Evolutionary conservation across 2,797 vertebrate genomes (phyloP).

Genomic region (Tadarida brasiliensis): DNA sequence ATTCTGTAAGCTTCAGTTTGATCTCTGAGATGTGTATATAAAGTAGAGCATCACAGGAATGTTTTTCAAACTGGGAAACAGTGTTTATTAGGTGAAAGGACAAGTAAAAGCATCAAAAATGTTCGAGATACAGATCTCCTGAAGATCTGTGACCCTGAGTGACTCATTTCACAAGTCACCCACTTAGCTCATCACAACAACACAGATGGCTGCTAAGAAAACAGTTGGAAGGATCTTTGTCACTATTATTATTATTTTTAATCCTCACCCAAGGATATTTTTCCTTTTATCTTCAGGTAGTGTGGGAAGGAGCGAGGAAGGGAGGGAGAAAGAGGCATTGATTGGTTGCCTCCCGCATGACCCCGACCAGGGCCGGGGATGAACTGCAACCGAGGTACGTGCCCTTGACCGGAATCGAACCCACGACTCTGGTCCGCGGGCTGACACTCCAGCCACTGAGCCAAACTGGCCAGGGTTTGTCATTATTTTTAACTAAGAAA

Average conservation of each 20-base stretch:
- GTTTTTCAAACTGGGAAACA: neutral
- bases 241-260: neutral
- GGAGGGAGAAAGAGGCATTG: too few species aligned
- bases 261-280: too few species aligned
- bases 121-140: neutral
- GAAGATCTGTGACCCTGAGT: neutral
- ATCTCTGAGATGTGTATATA: neutral
- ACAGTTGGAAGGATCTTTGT: neutral
- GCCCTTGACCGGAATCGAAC: too few species aligned
- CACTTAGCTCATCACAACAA: neutral
- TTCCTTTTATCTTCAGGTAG: too few species aligned
- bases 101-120: neutral
- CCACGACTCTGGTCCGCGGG: too few species aligned
- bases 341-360: too few species aligned
- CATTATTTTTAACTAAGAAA: neutral
- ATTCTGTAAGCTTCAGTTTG: neutral
- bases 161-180: neutral
- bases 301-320: too few species aligned
- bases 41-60: neutral
- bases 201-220: neutral
- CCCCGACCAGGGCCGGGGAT: too few species aligned
- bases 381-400: too few species aligned
- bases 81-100: neutral
- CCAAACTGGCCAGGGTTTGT: neutral
- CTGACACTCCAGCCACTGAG: too few species aligned